Percentiles rank a stretch among this genome's conserved stretches.
Conservation (phyloP, 1,140 invertebrate genomes). For the Panonychus citri region DNA sequence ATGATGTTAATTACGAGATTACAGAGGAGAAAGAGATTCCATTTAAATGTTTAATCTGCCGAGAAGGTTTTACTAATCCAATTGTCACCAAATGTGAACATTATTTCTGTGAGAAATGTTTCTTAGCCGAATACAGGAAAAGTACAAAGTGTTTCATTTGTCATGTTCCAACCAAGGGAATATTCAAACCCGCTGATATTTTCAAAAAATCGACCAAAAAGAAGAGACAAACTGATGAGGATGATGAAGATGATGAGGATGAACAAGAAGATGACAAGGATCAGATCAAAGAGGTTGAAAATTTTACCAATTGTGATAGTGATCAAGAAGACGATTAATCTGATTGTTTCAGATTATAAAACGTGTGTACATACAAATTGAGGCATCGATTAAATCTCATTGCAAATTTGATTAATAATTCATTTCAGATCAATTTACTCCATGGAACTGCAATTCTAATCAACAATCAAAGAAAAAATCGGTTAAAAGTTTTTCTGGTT, state of each 20-base stretch:
- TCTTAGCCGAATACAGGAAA: slow-evolving; percentile 65
- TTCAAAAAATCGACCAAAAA: slow-evolving; percentile 25
- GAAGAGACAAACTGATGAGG: background rate
- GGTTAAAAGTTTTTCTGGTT: too few species aligned
- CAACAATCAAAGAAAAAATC: too few species aligned
- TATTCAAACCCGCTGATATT: slow-evolving; percentile 82
- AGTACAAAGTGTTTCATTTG: slow-evolving; percentile 77
- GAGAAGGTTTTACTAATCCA: slow-evolving; percentile 62
- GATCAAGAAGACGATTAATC: too few species aligned
- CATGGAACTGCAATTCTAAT: too few species aligned
- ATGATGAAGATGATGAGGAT: background rate
- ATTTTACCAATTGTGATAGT: background rate
- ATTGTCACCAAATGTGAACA: slow-evolving; percentile 89
- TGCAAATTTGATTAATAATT: background rate
- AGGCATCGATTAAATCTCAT: background rate
- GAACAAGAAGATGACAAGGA: background rate
- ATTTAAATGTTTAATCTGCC: slow-evolving; percentile 84
- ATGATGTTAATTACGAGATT: slow-evolving; percentile 60
- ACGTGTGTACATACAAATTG: background rate
- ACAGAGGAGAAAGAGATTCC: slow-evolving; percentile 66
- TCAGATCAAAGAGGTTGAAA: background rate
- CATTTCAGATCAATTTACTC: background rate
- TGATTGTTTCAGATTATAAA: background rate
- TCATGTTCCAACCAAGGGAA: slow-evolving; percentile 61
- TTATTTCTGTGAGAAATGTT: slow-evolving; percentile 94